Base-by-base conservation (phyloP, 1,140 invertebrate species). In the Leguminivora glycinivorella region DNA sequence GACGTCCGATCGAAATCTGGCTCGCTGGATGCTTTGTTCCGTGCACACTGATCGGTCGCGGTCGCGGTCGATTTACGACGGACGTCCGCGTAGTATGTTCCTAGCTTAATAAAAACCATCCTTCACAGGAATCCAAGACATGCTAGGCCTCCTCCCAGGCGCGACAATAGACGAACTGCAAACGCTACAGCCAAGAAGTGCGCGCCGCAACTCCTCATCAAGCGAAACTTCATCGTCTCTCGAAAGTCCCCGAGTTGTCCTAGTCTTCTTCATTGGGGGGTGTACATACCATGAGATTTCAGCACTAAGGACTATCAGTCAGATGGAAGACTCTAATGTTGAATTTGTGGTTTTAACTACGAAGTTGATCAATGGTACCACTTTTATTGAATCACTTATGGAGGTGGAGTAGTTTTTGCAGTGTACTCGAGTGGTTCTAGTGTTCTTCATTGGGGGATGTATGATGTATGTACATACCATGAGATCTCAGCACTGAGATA, bases 361-460 rank as follows among this genome's bases (percentile, higher is more conserved):
- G 0, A 98, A 98, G 89, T 92, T 99, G 17, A 96, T 98, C 26
- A 99, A 98, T 92, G 98, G 98, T 63, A 95, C 95, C 71, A 95
- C 95, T 60, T 97, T 99, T 83, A 92, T 99, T 6, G 93, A 95
- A 80, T 95, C 95, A 10, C 87, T 98, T 26, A 94, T 95, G 84
- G 96, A 97, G 80, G 88, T 67, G 84, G 77, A 73, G 26, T 40
- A n/a, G n/a, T n/a, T n/a, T n/a, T n/a, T n/a, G n/a, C n/a, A n/a
- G n/a, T n/a, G 93, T 58, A 93, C 95, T 0, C 94, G 94, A 81
- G 95, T 98, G 0, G 95, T 98, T 14, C 87, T 99, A 4, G 97
- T 99, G 0, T 98, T 98, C 84, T 99, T 99, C 84, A 95, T 99
- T 22, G 98, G 98, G 10, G 98, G 98, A 2, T 98, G 98, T n/a